Conservation (phyloP, 1,140 invertebrate species). For the Bombus polaris region DNA sequence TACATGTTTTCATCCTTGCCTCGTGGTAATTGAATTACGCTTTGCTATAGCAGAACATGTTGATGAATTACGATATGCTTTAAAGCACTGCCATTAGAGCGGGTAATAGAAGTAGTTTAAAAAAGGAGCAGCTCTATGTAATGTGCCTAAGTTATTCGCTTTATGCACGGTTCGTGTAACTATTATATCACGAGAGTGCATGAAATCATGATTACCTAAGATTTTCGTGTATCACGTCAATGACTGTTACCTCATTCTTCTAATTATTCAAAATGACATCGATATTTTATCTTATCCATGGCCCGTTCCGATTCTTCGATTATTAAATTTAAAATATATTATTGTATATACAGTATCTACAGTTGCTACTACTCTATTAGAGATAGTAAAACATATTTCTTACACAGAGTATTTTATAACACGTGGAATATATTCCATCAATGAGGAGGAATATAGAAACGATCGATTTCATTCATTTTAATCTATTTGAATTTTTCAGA, state of each 20-base stretch:
- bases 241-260: background rate
- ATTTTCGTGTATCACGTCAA: background rate
- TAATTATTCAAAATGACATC: background rate
- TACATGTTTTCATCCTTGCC: background rate
- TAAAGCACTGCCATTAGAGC: background rate
- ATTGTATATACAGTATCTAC: too few species aligned
- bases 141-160: background rate
- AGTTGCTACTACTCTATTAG: too few species aligned
- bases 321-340: too few species aligned
- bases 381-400: too few species aligned
- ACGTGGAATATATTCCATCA: too few species aligned
- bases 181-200: background rate
- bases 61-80: background rate
- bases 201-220: background rate
- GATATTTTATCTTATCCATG: background rate
- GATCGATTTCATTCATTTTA: too few species aligned
- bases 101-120: background rate
- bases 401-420: too few species aligned
- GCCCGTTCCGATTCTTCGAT: background rate
- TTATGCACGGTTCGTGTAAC: background rate
- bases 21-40: background rate
- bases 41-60: background rate
- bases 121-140: background rate
- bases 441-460: too few species aligned
- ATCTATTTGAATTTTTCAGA: too few species aligned